These are phyloP conservation scores for Gobio occitaniae DNA, from an alignment of 2,797 vertebrate genomes.

Conservation along the genomic window DNA sequence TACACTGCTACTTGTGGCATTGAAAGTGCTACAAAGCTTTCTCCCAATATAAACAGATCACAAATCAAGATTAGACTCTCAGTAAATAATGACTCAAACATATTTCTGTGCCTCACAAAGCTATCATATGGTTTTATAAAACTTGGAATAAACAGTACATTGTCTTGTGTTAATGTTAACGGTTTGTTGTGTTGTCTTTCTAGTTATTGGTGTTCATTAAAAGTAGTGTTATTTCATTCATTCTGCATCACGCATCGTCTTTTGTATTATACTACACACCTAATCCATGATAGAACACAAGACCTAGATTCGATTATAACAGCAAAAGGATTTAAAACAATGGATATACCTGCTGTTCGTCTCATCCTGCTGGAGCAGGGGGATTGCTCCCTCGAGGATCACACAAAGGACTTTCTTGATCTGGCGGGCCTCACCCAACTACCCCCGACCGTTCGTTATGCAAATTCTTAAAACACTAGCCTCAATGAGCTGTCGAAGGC, in stretches of 20 bases:
- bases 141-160: background rate
- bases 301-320: background rate
- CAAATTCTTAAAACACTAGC: background rate
- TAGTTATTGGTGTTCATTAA: background rate
- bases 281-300: background rate
- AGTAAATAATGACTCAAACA: background rate
- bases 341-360: background rate
- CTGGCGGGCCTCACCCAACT: background rate
- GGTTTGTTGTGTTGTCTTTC: background rate
- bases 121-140: background rate
- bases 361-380: background rate
- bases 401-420: background rate
- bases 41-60: background rate
- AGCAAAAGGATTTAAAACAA: background rate
- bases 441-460: background rate
- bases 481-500: background rate
- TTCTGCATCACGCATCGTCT: background rate
- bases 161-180: background rate
- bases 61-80: background rate
- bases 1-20: background rate
- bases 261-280: background rate
- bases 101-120: background rate
- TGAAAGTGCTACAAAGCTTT: background rate
- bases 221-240: background rate
- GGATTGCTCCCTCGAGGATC: background rate